Evolutionary conservation across 1,140 invertebrate species (phyloP).

Genomic region (Papilio aristodemus): DNA sequence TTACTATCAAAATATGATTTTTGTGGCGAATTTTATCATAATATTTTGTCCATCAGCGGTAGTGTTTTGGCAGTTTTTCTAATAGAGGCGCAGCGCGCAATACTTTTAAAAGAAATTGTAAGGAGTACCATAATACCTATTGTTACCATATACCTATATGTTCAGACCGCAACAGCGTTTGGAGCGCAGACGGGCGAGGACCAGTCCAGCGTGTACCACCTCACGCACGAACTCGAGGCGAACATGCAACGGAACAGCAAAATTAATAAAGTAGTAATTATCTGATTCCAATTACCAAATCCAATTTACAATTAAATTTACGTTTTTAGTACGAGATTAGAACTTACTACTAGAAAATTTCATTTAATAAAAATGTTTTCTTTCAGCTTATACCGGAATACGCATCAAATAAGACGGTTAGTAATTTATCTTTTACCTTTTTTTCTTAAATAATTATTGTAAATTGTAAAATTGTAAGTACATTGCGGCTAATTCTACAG

Average conservation of each 20-base stretch:
- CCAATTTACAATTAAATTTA: too few relatives aligned
- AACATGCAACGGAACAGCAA: neutral
- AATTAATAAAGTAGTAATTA: constrained; percentile 7
- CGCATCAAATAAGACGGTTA: constrained; percentile 1
- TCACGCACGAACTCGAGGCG: neutral
- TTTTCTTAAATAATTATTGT: neutral
- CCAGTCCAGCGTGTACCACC: constrained; percentile 12
- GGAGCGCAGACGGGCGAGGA: neutral
- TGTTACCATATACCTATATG: too few relatives aligned
- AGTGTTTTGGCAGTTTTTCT: too few relatives aligned
- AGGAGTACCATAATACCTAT: too few relatives aligned
- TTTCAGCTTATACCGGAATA: neutral
- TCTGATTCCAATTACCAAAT: neutral
- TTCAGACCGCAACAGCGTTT: neutral
- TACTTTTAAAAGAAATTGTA: too few relatives aligned
- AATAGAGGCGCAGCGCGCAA: too few relatives aligned
- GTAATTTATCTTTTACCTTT: neutral
- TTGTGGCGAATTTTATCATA: too few relatives aligned
- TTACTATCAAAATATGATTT: too few relatives aligned
- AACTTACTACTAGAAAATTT: too few relatives aligned
- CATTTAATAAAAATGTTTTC: neutral
- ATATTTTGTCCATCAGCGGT: too few relatives aligned
- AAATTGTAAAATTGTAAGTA: neutral
- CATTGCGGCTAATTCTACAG: too few relatives aligned
- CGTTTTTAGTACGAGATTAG: too few relatives aligned